phyloP scores from a whole-genome alignment of 2,113 vertebrate species.

The Pogonocichla stellata region DNA sequence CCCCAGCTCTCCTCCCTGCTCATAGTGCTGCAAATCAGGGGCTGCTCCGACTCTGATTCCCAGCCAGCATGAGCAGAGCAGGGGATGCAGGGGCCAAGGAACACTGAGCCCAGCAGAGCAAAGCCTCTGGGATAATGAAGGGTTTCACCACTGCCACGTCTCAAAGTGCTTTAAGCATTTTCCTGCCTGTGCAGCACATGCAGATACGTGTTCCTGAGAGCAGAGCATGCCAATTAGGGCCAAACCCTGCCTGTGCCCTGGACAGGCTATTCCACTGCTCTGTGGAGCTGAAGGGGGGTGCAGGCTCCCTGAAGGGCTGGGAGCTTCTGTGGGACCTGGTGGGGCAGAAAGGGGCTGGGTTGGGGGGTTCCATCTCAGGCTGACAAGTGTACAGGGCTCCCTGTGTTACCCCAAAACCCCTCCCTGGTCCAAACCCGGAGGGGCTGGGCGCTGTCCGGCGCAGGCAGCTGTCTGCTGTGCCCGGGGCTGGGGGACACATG shows the following conservation, averaged over 20 bases:
- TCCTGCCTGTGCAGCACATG: neutral
- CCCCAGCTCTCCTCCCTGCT: neutral
- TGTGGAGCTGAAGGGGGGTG: accelerated
- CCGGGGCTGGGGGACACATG: neutral
- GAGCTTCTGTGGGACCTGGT: neutral
- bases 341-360: neutral
- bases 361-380: neutral
- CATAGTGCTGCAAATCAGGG: neutral
- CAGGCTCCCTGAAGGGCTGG: neutral
- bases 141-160: neutral
- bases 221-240: accelerated
- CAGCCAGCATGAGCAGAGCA: neutral
- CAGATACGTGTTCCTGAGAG: neutral
- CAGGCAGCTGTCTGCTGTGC: neutral
- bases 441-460: neutral
- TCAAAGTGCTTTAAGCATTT: neutral
- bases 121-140: neutral
- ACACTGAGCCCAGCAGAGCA: accelerated
- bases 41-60: accelerated
- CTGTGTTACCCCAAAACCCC: neutral
- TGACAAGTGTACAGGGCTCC: neutral
- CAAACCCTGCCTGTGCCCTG: neutral
- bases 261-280: neutral
- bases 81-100: accelerated
- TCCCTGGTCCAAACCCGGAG: neutral